Conservation (phyloP, 2,797 vertebrate species). For the Coracias cyanogaster region DNA sequence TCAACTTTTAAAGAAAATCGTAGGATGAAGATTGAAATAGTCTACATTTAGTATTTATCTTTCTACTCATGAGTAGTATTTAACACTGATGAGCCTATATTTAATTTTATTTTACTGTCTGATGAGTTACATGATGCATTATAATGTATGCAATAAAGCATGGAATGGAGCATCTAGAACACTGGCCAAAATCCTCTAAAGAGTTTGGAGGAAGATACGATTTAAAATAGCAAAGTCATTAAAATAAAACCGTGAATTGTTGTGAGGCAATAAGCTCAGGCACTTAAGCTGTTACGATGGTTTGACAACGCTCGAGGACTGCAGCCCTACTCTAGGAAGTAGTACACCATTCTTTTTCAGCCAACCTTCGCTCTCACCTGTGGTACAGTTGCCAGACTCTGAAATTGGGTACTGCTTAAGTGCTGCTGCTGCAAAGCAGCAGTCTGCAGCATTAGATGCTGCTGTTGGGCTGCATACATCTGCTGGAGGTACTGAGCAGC, state of each 20-base stretch:
- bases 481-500: slow-evolving; percentile 95
- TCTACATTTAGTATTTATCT: slow-evolving; percentile 5
- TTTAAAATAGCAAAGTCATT: slow-evolving; percentile 4
- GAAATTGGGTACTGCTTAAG: slow-evolving; percentile 86
- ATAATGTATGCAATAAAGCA: slow-evolving; percentile 63
- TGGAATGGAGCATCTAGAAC: slow-evolving; percentile 58
- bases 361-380: slow-evolving; percentile 82
- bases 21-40: neutral
- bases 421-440: slow-evolving; percentile 93
- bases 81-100: neutral
- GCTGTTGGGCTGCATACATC: slow-evolving; percentile 95
- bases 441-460: slow-evolving; percentile 93
- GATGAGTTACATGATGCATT: slow-evolving; percentile 55
- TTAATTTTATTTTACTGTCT: slow-evolving; percentile 4
- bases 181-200: slow-evolving; percentile 8
- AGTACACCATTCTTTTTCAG: neutral
- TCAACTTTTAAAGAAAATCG: neutral
- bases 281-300: slow-evolving; percentile 52
- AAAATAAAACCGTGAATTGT: slow-evolving; percentile 19
- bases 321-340: neutral
- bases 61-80: neutral
- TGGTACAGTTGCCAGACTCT: slow-evolving; percentile 88
- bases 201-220: neutral
- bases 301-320: neutral
- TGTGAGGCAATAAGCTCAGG: slow-evolving; percentile 40